Percentiles rank a stretch among this genome's conserved stretches.
These are phyloP conservation scores for Nomada fabriciana DNA, from an alignment of 2,888 invertebrate genomes.

Conservation along the genomic window DNA sequence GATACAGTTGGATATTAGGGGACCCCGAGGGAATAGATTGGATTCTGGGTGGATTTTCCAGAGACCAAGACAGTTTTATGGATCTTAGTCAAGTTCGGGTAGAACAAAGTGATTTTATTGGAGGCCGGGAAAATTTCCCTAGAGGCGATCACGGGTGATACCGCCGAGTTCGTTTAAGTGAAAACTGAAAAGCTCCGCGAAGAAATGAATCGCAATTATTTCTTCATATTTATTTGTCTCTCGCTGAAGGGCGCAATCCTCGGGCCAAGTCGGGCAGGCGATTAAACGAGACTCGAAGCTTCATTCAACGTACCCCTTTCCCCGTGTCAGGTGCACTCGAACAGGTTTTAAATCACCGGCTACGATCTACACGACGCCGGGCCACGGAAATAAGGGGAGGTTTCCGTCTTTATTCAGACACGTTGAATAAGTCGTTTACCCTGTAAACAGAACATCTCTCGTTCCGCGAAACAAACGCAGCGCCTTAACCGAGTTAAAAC, in stretches of 20 bases:
- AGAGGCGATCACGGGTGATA: no score
- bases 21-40: not conserved
- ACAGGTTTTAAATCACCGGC: conserved; percentile 41
- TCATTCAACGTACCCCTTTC: not conserved
- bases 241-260: not conserved
- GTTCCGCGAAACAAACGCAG: not conserved
- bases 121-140: no score
- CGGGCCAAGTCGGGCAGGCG: not conserved
- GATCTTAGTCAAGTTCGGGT: not conserved
- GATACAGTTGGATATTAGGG: not conserved
- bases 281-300: conserved; percentile 26
- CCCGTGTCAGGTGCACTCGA: conserved; percentile 22
- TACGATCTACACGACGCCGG: conserved; percentile 37
- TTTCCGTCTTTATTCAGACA: conserved; percentile 29
- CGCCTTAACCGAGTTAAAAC: conserved; percentile 28
- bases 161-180: no score
- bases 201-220: no score
- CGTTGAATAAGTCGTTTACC: conserved; percentile 56
- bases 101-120: no score
- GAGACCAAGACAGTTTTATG: not conserved
- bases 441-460: conserved; percentile 19
- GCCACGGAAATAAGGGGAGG: conserved; percentile 33
- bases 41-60: not conserved
- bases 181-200: no score
- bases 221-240: not conserved